Percentiles rank a stretch among this genome's conserved stretches.
phyloP scores from a whole-genome alignment of 2,113 vertebrate species.

The Sapajus apella region DNA sequence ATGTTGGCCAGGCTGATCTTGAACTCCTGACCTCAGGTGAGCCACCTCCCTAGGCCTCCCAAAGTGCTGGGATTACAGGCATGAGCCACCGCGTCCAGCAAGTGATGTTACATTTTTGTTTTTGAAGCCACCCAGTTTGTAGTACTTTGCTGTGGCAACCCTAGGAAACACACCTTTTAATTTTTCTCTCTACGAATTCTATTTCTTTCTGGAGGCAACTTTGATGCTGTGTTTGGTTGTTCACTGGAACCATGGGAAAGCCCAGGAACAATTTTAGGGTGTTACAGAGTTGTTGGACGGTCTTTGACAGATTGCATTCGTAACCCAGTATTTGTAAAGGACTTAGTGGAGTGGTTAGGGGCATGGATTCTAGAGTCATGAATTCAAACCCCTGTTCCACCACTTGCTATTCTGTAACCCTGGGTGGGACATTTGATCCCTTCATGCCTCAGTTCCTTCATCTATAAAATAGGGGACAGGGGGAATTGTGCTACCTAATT shows the following conservation, averaged over 20 bases:
- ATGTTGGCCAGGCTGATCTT: too few relatives aligned
- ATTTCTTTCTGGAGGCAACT: not conserved
- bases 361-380: not conserved
- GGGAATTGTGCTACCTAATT: not conserved
- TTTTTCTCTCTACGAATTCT: not conserved
- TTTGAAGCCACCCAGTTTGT: not conserved
- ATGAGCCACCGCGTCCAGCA: too few relatives aligned
- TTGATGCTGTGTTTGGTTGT: not conserved
- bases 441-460: not conserved
- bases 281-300: not conserved
- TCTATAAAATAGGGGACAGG: not conserved
- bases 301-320: not conserved
- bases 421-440: not conserved
- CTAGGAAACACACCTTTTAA: not conserved
- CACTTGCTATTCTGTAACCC: not conserved
- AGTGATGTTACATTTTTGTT: not conserved
- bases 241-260: not conserved
- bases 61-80: too few relatives aligned
- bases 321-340: not conserved
- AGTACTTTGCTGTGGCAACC: not conserved
- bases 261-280: not conserved
- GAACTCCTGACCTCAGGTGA: too few relatives aligned
- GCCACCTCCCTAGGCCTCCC: too few relatives aligned
- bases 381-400: not conserved
- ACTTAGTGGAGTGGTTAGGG: not conserved